Conservation (phyloP, 2,797 vertebrate genomes). For the Ambastaia sidthimunki region DNA sequence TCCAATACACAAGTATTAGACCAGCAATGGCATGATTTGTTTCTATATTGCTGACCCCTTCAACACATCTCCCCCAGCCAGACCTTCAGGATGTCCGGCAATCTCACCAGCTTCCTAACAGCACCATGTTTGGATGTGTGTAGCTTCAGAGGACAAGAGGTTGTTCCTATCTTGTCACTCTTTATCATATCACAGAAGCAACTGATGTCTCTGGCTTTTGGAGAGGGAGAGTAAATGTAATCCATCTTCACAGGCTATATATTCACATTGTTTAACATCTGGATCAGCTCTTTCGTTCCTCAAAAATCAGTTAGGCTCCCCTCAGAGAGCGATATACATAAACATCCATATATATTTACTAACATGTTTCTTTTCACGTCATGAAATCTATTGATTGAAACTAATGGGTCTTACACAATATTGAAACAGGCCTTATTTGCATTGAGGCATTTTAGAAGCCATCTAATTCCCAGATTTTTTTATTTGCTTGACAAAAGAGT, state of each 20-base stretch:
- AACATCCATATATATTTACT: not conserved
- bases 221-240: slow-evolving; percentile 16
- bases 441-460: slow-evolving; percentile 39
- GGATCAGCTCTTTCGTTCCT: slow-evolving; percentile 56
- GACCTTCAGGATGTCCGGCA: not conserved
- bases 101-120: not conserved
- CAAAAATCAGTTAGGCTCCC: slow-evolving; percentile 3
- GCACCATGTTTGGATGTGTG: slow-evolving; percentile 32
- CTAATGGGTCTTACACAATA: not conserved
- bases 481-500: slow-evolving; percentile 9
- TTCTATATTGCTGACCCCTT: not conserved
- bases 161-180: slow-evolving; percentile 23
- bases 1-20: slow-evolving; percentile 29
- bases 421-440: slow-evolving; percentile 39
- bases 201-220: slow-evolving; percentile 19
- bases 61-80: not conserved
- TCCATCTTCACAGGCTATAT: slow-evolving; percentile 19
- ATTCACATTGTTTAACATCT: slow-evolving; percentile 62
- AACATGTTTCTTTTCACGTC: slow-evolving; percentile 25
- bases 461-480: slow-evolving; percentile 63
- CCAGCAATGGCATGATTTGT: not conserved
- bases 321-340: slow-evolving; percentile 10
- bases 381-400: not conserved
- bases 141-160: slow-evolving; percentile 16
- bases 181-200: slow-evolving; percentile 33